These are phyloP conservation scores for Pachyseris speciosa DNA, from an alignment of 64 coral and sea anemone species.

Conservation along the genomic window DNA sequence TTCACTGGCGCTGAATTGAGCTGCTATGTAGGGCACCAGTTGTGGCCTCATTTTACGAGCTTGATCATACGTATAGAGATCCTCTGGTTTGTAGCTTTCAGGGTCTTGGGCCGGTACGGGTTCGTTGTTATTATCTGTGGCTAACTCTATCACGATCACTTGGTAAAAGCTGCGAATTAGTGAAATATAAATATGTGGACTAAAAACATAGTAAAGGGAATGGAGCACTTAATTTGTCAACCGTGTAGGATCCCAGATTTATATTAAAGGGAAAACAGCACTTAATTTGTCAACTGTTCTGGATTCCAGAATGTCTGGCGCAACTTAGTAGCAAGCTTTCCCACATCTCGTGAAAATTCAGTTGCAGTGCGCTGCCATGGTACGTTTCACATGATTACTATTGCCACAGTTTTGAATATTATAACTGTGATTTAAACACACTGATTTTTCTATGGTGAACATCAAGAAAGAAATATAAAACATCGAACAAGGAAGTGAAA, in stretches of 20 bases:
- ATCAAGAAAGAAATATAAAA: too few relatives aligned
- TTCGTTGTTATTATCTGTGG: conserved; percentile 40
- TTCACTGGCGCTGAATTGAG: conserved; percentile 57
- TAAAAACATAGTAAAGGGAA: background rate
- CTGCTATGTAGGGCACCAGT: conserved; percentile 78
- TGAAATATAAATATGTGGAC: background rate
- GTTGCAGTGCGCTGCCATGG: too few relatives aligned
- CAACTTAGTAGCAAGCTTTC: too few relatives aligned
- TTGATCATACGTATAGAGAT: conserved; percentile 73
- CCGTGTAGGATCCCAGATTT: background rate
- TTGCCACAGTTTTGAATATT: too few relatives aligned
- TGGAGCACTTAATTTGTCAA: background rate
- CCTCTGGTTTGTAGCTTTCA: conserved; percentile 22
- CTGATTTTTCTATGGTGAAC: too few relatives aligned
- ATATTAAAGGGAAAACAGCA: too few relatives aligned
- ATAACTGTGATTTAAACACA: too few relatives aligned
- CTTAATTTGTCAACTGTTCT: too few relatives aligned
- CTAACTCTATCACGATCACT: conserved; percentile 55
- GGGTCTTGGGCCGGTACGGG: conserved; percentile 39
- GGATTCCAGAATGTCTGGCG: too few relatives aligned
- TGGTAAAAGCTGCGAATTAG: conserved; percentile 50
- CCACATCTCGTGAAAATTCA: too few relatives aligned
- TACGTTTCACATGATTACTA: too few relatives aligned
- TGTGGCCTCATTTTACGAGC: conserved; percentile 25
- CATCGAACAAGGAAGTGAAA: too few relatives aligned